phyloP scores from a whole-genome alignment of 1,140 invertebrate genomes.

The Zaprionus vittiger region DNA sequence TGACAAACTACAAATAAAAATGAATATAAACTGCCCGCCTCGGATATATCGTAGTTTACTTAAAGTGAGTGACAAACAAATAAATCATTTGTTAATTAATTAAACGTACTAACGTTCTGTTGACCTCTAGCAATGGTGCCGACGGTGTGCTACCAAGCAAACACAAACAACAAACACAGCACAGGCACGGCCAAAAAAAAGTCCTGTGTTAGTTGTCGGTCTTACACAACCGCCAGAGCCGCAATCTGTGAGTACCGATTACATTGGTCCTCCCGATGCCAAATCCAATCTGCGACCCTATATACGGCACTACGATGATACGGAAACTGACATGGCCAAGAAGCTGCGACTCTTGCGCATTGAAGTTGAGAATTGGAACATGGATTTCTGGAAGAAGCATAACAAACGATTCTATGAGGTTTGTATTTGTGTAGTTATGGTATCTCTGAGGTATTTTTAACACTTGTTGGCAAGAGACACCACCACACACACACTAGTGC shows the following conservation, averaged over 20 bases:
- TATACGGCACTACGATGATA: slow-evolving; percentile 86
- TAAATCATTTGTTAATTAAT: background rate
- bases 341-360: slow-evolving; percentile 87
- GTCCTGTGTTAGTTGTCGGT: slow-evolving; percentile 29
- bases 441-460: slow-evolving; percentile 26
- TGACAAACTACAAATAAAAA: slow-evolving; percentile 30
- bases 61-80: slow-evolving; percentile 30
- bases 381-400: slow-evolving; percentile 91
- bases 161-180: slow-evolving; percentile 21
- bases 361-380: slow-evolving; percentile 91
- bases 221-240: slow-evolving; percentile 67
- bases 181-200: slow-evolving; percentile 32
- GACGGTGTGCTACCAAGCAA: slow-evolving; percentile 47
- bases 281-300: slow-evolving; percentile 91
- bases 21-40: slow-evolving; percentile 32
- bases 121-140: slow-evolving; percentile 20
- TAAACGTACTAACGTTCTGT: background rate
- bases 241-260: slow-evolving; percentile 76
- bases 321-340: slow-evolving; percentile 89
- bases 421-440: slow-evolving; percentile 25
- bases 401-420: slow-evolving; percentile 89
- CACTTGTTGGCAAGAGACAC: slow-evolving; percentile 5
- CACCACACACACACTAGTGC: background rate
- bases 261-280: slow-evolving; percentile 91
- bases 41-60: slow-evolving; percentile 20